These are phyloP conservation scores for Callipepla squamata DNA, from an alignment of 2,113 vertebrate genomes.

Conservation along the genomic window DNA sequence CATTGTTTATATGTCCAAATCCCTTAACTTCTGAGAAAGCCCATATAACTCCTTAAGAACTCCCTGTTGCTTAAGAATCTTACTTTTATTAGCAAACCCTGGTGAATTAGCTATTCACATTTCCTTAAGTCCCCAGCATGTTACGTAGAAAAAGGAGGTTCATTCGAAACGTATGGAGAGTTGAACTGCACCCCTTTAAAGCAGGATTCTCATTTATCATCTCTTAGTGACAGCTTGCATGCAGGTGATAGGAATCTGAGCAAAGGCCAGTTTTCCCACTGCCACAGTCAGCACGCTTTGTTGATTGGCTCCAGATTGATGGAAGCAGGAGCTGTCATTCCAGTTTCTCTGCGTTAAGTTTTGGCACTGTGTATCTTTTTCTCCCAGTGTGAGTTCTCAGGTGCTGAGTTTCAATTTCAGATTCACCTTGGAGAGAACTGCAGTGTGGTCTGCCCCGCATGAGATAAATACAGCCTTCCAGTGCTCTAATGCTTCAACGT, in stretches of 20 bases:
- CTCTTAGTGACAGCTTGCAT: neutral
- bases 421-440: constrained; percentile 76
- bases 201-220: neutral
- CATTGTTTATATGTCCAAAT: neutral
- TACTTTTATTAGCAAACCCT: neutral
- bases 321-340: neutral
- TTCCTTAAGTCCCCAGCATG: neutral
- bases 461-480: constrained; percentile 67
- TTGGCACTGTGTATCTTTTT: neutral
- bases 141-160: neutral
- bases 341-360: neutral
- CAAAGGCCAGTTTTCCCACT: neutral
- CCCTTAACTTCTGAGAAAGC: neutral
- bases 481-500: constrained; percentile 40
- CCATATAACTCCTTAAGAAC: neutral
- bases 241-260: neutral
- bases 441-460: constrained; percentile 78
- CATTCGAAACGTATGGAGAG: neutral
- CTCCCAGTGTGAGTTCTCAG: neutral
- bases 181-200: neutral
- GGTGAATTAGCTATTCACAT: neutral
- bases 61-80: neutral
- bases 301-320: accelerated
- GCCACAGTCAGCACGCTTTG: neutral
- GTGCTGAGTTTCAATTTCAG: neutral